phyloP scores from a whole-genome alignment of 1,140 invertebrate species.

The Sinella curviseta region DNA sequence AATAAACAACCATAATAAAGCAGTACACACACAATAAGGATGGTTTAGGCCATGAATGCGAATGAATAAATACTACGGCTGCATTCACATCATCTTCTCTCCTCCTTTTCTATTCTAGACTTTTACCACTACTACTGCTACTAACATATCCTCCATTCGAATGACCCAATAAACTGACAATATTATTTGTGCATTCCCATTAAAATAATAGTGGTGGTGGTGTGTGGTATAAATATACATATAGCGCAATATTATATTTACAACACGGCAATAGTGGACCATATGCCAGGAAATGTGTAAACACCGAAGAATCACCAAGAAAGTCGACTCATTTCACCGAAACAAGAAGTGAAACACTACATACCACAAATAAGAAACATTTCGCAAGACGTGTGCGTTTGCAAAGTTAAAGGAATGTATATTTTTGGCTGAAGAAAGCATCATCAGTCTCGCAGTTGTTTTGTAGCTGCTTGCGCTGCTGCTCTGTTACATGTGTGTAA shows the following conservation, averaged over 20 bases:
- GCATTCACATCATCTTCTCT: not conserved
- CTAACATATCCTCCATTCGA: not conserved
- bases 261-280: not conserved
- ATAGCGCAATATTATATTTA: no score
- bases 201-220: not conserved
- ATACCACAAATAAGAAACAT: not conserved
- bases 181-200: constrained; percentile 9
- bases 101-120: not conserved
- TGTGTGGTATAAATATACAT: no score
- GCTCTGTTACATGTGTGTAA: no score
- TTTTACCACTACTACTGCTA: not conserved
- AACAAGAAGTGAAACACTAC: not conserved
- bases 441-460: no score
- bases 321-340: not conserved
- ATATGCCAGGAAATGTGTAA: constrained; percentile 18
- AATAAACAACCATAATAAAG: no score
- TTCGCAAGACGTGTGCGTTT: no score
- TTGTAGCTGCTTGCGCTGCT: no score
- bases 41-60: not conserved
- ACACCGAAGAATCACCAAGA: not conserved
- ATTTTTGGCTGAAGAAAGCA: no score
- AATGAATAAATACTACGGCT: not conserved
- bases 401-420: no score
- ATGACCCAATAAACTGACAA: constrained; percentile 26
- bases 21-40: no score